Evolutionary conservation across 1,140 invertebrate genomes (phyloP).

Genomic region (Drosophila sucinea): DNA sequence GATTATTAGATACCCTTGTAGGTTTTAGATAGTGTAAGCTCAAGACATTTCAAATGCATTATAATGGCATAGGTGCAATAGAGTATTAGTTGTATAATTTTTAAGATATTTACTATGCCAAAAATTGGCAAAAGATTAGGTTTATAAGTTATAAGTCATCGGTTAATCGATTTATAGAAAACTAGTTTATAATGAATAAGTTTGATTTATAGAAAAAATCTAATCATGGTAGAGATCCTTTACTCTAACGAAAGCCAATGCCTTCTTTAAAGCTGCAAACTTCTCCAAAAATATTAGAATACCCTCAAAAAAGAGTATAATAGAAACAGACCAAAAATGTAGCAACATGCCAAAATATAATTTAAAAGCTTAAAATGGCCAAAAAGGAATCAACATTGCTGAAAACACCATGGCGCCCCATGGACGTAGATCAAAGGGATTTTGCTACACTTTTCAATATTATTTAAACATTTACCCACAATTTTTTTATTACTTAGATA

Average conservation of each 20-base stretch:
- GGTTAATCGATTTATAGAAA: no score
- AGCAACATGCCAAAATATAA: conserved; percentile 59
- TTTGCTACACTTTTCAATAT: neutral
- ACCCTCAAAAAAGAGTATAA: conserved; percentile 1
- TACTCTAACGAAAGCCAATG: no score
- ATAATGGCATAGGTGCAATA: no score
- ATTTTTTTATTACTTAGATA: no score
- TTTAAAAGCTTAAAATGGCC: conserved; percentile 59
- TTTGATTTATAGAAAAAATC: no score
- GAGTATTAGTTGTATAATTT: no score
- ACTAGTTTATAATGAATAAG: no score
- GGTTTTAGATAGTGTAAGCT: neutral
- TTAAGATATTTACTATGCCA: no score
- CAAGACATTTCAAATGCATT: no score
- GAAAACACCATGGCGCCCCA: conserved; percentile 37
- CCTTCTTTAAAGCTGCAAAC: neutral
- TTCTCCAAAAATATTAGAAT: neutral
- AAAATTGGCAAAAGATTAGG: no score
- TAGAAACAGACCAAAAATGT: conserved; percentile 32
- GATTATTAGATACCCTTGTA: neutral
- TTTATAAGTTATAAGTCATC: no score
- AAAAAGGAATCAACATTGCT: conserved; percentile 32
- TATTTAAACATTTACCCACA: neutral
- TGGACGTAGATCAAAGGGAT: conserved; percentile 25
- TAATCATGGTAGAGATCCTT: no score